These are phyloP conservation scores for Muntiacus reevesi DNA, from an alignment of 2,113 vertebrate species.

Conservation along the genomic window DNA sequence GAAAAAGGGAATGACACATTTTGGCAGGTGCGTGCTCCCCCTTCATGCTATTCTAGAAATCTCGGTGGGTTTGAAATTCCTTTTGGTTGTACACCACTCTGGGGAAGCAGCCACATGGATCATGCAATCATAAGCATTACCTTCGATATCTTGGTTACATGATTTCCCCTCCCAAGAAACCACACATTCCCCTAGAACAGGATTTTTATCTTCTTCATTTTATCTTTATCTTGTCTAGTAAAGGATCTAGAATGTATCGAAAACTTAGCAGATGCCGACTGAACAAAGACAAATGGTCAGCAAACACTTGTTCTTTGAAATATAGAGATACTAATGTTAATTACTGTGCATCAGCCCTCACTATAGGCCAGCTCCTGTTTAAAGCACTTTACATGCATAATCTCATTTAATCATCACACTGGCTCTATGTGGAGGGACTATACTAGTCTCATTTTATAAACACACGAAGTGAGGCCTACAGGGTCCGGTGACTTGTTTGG, in stretches of 20 bases:
- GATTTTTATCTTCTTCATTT: not conserved
- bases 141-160: not conserved
- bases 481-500: not conserved
- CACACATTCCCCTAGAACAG: not conserved
- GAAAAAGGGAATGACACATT: not conserved
- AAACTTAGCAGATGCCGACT: not conserved
- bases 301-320: not conserved
- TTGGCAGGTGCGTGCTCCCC: fast-evolving
- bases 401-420: not conserved
- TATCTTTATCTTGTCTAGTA: not conserved
- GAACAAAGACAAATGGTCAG: not conserved
- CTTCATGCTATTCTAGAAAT: not conserved
- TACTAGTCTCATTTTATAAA: not conserved
- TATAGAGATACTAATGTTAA: not conserved
- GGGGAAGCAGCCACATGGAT: not conserved
- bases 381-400: not conserved
- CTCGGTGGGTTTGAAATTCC: not conserved
- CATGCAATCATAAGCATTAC: not conserved
- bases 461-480: not conserved
- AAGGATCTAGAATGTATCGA: not conserved
- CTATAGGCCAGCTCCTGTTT: not conserved
- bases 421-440: not conserved
- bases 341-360: not conserved
- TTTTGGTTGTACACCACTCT: not conserved
- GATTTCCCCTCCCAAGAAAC: not conserved